Conservation (phyloP, 2,888 invertebrate genomes). For the Eupelmus urozonus region DNA sequence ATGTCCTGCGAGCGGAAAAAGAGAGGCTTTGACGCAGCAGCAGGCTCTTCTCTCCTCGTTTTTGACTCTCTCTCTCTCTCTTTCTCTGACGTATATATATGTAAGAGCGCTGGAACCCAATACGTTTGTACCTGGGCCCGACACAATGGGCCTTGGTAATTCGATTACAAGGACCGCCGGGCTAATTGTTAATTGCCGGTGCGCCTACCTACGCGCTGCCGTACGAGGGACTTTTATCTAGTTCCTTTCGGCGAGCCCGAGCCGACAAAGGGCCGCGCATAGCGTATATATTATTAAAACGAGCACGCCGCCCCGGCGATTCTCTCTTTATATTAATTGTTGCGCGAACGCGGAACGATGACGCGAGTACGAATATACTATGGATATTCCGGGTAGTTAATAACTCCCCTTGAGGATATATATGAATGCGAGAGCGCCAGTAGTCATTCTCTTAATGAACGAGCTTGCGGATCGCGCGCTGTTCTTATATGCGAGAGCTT, state of each 20-base stretch:
- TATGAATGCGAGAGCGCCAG: not conserved
- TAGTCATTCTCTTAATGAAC: not conserved
- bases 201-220: constrained; percentile 62
- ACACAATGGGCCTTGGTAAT: constrained; percentile 74
- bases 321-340: constrained; percentile 34
- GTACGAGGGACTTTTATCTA: constrained; percentile 49
- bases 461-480: not conserved
- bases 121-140: constrained; percentile 76
- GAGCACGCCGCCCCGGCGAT: constrained; percentile 62
- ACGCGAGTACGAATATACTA: not conserved
- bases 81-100: constrained; percentile 1
- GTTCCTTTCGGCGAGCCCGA: constrained; percentile 40
- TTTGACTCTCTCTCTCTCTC: constrained; percentile 5
- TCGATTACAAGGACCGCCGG: constrained; percentile 77
- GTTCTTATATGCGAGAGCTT: not conserved
- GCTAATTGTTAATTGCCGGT: constrained; percentile 77
- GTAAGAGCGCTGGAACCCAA: constrained; percentile 69
- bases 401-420: no score
- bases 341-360: not conserved
- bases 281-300: constrained; percentile 69
- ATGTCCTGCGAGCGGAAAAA: not conserved
- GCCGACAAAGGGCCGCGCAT: constrained; percentile 71
- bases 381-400: no score
- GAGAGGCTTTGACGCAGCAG: not conserved
- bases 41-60: not conserved